These are phyloP conservation scores for Setophaga petechia DNA, from an alignment of 2,113 vertebrate genomes.

Conservation along the genomic window DNA sequence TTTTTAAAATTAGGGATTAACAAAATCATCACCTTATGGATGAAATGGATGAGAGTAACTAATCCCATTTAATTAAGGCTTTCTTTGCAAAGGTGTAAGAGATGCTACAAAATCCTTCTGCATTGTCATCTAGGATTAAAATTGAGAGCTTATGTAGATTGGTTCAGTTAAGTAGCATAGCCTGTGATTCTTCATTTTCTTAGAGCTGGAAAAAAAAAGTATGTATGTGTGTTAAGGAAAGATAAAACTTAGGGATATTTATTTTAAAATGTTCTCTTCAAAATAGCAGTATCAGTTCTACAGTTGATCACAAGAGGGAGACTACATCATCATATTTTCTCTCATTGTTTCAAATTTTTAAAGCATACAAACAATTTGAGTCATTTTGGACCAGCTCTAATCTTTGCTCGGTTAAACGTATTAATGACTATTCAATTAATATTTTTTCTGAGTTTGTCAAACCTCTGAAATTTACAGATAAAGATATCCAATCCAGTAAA, in stretches of 20 bases:
- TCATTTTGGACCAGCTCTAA: slow-evolving; percentile 9
- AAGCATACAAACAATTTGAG: background rate
- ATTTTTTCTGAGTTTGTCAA: slow-evolving; percentile 39
- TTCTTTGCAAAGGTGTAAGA: slow-evolving; percentile 51
- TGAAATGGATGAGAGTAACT: slow-evolving; percentile 1
- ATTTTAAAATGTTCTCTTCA: background rate
- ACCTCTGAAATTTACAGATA: slow-evolving; percentile 81
- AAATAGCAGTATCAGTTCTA: background rate
- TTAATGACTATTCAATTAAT: background rate
- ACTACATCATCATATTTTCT: background rate
- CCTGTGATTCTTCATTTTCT: slow-evolving; percentile 1
- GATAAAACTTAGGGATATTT: background rate
- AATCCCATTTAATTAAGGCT: slow-evolving; percentile 46
- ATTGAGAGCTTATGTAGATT: background rate
- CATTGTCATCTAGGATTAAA: background rate
- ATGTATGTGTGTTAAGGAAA: background rate
- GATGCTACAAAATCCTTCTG: slow-evolving; percentile 32
- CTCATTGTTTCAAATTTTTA: slow-evolving; percentile 12
- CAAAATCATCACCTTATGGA: background rate
- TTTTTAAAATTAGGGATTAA: background rate
- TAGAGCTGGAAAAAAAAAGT: background rate
- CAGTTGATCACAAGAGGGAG: slow-evolving; percentile 38
- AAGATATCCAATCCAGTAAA: slow-evolving; percentile 96
- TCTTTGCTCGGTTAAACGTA: background rate
- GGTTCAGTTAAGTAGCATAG: background rate